Conservation (phyloP, 2,888 invertebrate species). For the Drosophila kokeensis region DNA sequence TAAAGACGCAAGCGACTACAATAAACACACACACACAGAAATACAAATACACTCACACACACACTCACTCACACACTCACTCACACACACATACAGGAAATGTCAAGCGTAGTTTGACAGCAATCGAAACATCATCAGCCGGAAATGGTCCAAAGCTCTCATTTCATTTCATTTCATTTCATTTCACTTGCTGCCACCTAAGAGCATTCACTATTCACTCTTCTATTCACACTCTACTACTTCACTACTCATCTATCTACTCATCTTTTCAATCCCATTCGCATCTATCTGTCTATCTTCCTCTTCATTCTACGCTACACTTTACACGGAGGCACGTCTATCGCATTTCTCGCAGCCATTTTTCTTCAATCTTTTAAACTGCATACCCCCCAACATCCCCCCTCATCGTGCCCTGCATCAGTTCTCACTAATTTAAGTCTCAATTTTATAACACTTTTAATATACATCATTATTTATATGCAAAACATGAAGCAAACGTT, state of each 20-base stretch:
- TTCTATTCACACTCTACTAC: too few species aligned
- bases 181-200: constrained; percentile 12
- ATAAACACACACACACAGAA: constrained; percentile 19
- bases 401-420: background rate
- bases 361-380: constrained; percentile 31
- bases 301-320: constrained; percentile 70
- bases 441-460: constrained; percentile 52
- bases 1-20: constrained; percentile 47
- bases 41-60: constrained; percentile 6
- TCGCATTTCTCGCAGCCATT: constrained; percentile 81
- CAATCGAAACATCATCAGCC: constrained; percentile 57
- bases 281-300: constrained; percentile 27
- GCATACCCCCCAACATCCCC: background rate
- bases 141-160: constrained; percentile 69
- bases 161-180: constrained; percentile 17
- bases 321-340: constrained; percentile 77
- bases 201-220: constrained; percentile 11
- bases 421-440: constrained; percentile 52
- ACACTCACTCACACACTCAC: constrained; percentile 23
- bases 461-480: constrained; percentile 64
- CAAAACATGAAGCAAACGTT: constrained; percentile 36
- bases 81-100: constrained; percentile 59
- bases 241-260: constrained; percentile 14
- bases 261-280: constrained; percentile 13
- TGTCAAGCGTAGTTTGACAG: constrained; percentile 76